Conservation (phyloP, 2,113 vertebrate genomes). For the Aptenodytes patagonicus region DNA sequence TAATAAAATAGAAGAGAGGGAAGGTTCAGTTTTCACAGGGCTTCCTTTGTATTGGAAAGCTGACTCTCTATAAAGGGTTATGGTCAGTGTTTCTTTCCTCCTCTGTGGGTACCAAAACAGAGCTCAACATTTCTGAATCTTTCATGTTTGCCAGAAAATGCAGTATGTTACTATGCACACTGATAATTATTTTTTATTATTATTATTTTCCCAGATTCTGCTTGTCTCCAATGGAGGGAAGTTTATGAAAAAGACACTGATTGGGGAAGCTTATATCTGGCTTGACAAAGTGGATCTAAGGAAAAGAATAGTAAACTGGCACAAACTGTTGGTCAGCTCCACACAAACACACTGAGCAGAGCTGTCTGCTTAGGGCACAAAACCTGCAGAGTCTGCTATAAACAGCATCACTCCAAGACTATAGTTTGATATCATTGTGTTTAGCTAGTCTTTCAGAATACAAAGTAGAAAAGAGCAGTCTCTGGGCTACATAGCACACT, state of each 20-base stretch:
- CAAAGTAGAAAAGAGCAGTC: constrained; percentile 34
- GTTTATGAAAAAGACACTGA: constrained; percentile 99
- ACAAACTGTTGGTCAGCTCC: constrained; percentile 93
- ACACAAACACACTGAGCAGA: constrained; percentile 82
- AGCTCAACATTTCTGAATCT: neutral
- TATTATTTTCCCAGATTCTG: constrained; percentile 81
- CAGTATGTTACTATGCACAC: neutral
- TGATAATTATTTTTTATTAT: neutral
- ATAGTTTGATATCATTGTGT: constrained; percentile 56
- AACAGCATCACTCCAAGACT: constrained; percentile 29
- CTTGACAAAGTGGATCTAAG: constrained; percentile 99
- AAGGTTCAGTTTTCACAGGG: neutral
- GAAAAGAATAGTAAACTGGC: constrained; percentile 98
- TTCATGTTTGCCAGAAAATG: neutral
- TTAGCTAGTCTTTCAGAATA: constrained; percentile 65
- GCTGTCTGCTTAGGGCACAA: constrained; percentile 34
- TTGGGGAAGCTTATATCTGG: constrained; percentile 98
- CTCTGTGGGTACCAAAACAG: neutral
- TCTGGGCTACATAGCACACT: constrained; percentile 43
- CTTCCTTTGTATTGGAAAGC: neutral
- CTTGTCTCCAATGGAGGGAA: constrained; percentile 98
- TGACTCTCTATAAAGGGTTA: neutral
- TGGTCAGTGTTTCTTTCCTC: neutral
- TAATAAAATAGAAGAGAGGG: neutral
- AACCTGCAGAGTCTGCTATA: constrained; percentile 59